Conservation (phyloP, 2,113 vertebrate genomes). For the Pterocles gutturalis region DNA sequence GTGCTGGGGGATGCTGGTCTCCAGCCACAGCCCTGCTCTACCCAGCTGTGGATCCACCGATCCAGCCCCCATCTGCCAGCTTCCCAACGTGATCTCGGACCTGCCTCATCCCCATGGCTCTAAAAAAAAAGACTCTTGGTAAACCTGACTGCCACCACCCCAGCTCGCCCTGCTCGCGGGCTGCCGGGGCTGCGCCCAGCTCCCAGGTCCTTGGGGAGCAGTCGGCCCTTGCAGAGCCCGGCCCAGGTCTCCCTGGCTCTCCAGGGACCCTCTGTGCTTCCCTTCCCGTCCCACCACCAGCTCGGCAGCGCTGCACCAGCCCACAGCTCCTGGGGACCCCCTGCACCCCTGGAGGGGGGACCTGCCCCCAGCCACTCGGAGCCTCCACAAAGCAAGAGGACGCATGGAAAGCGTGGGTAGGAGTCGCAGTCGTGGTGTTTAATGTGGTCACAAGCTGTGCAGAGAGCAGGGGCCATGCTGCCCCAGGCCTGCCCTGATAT, state of each 20-base stretch:
- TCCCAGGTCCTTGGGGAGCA: rapidly evolving
- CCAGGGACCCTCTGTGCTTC: background rate
- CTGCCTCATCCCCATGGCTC: rapidly evolving
- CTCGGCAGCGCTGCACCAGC: background rate
- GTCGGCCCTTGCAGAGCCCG: background rate
- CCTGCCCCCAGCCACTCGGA: rapidly evolving
- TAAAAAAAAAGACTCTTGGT: background rate
- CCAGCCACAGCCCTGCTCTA: background rate
- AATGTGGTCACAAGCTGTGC: slow-evolving; percentile 17
- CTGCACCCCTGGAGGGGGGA: background rate
- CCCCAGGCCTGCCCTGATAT: rapidly evolving
- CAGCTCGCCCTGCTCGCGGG: background rate
- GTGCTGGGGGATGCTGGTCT: background rate
- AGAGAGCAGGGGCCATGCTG: background rate
- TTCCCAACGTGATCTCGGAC: background rate
- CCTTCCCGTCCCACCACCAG: background rate
- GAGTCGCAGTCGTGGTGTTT: background rate
- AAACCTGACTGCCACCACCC: background rate
- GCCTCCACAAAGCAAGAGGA: background rate
- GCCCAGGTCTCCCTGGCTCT: rapidly evolving
- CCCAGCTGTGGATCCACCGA: rapidly evolving
- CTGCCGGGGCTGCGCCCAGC: background rate
- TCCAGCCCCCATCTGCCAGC: rapidly evolving
- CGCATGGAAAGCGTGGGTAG: background rate
- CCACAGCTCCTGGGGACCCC: rapidly evolving